A percentile compares a stretch with the other conserved stretches of the same genome.
Evolutionary conservation across 2,113 vertebrate genomes (phyloP).

Genomic region (Carassius carassius): DNA sequence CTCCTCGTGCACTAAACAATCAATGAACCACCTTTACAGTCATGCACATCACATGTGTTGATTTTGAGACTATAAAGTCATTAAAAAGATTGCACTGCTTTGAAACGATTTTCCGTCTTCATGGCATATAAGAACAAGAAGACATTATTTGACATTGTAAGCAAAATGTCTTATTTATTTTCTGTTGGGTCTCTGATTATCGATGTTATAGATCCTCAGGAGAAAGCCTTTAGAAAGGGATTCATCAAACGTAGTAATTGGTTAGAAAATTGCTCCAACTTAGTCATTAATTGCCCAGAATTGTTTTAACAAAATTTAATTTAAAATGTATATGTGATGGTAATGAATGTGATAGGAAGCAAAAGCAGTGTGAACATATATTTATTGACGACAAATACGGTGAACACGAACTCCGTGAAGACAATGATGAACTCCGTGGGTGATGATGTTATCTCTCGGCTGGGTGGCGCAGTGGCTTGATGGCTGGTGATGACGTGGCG

Average conservation of each 20-base stretch:
- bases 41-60: neutral
- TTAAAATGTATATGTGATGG: too few relatives aligned
- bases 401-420: too few relatives aligned
- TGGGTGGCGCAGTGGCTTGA: too few relatives aligned
- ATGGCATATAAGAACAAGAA: neutral
- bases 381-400: too few relatives aligned
- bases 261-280: neutral
- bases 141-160: neutral
- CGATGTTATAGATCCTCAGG: neutral
- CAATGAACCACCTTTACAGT: neutral
- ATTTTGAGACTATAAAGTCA: neutral
- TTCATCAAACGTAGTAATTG: neutral
- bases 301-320: neutral
- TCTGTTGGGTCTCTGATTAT: neutral
- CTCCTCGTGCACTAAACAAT: neutral
- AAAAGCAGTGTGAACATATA: too few relatives aligned
- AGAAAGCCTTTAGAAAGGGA: neutral
- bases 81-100: neutral
- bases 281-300: neutral
- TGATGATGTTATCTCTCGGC: too few relatives aligned
- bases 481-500: too few relatives aligned
- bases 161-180: neutral
- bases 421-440: too few relatives aligned
- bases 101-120: neutral
- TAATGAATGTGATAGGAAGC: too few relatives aligned